phyloP scores from a whole-genome alignment of 2,888 invertebrate species.

The Luffia ferchaultella region DNA sequence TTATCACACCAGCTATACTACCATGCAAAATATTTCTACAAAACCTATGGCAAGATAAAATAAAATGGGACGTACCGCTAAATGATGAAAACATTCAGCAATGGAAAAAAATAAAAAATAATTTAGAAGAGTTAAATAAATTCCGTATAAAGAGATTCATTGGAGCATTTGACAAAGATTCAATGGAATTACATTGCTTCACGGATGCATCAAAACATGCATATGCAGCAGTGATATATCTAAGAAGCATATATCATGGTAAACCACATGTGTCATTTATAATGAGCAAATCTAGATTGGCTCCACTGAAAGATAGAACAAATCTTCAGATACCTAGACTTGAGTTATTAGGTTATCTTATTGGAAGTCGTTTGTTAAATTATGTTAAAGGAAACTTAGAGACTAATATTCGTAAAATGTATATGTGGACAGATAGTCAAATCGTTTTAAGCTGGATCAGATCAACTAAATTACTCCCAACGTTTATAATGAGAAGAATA shows the following conservation, averaged over 20 bases:
- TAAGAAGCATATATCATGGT: background rate
- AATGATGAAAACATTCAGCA: background rate
- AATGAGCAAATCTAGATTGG: background rate
- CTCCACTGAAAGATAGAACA: background rate
- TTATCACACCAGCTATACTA: background rate
- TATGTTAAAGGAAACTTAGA: background rate
- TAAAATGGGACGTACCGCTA: constrained; percentile 2
- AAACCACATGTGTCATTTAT: background rate
- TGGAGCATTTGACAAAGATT: background rate
- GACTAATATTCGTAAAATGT: background rate
- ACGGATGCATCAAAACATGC: constrained; percentile 9
- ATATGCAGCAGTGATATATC: constrained; percentile 9
- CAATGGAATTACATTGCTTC: constrained; percentile 9
- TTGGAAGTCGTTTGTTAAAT: background rate
- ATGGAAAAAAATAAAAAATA: background rate
- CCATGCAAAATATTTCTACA: constrained; percentile 3
- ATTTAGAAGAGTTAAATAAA: background rate
- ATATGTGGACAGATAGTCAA: constrained; percentile 2
- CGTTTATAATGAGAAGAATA: no score
- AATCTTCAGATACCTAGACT: background rate
- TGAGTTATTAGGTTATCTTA: background rate
- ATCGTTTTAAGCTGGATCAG: constrained; percentile 1
- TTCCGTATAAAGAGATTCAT: background rate
- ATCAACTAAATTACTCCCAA: background rate
- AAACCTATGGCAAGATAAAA: constrained; percentile 1